Percentiles rank a stretch among this genome's conserved stretches.
Evolutionary conservation across 2,113 vertebrate species (phyloP).

Genomic region (Hemicordylus capensis): DNA sequence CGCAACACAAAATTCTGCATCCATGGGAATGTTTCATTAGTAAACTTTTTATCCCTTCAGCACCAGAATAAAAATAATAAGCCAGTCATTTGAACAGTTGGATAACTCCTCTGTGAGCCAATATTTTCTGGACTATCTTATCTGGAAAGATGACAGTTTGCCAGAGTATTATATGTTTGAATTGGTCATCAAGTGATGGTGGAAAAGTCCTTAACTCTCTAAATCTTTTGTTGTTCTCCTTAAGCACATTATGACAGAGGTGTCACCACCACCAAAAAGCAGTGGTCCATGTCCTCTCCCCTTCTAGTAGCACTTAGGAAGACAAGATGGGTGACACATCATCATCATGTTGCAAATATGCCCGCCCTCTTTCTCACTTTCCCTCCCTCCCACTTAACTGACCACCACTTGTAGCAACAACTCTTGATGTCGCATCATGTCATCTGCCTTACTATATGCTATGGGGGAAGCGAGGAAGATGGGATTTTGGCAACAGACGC

Average conservation of each 20-base stretch:
- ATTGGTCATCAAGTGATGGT: not conserved
- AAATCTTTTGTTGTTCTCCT: not conserved
- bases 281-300: not conserved
- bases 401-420: not conserved
- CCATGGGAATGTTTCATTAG: slow-evolving; percentile 4
- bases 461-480: not conserved
- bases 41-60: not conserved
- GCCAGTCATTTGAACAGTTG: not conserved
- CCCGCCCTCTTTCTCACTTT: not conserved
- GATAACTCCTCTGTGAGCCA: not conserved
- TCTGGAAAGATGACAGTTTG: slow-evolving; percentile 16
- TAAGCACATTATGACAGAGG: not conserved
- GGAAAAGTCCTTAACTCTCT: not conserved
- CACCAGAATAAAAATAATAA: not conserved
- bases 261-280: not conserved
- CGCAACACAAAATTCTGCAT: not conserved
- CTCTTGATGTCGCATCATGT: not conserved
- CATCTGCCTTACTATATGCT: not conserved
- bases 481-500: not conserved
- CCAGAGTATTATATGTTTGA: not conserved
- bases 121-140: not conserved
- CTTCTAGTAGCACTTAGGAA: not conserved
- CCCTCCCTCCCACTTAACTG: no score
- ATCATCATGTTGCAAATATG: not conserved
- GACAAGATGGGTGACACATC: not conserved